Base-by-base conservation (phyloP, 2,888 invertebrate species). In the Hydrotaea cyrtoneurina region DNA sequence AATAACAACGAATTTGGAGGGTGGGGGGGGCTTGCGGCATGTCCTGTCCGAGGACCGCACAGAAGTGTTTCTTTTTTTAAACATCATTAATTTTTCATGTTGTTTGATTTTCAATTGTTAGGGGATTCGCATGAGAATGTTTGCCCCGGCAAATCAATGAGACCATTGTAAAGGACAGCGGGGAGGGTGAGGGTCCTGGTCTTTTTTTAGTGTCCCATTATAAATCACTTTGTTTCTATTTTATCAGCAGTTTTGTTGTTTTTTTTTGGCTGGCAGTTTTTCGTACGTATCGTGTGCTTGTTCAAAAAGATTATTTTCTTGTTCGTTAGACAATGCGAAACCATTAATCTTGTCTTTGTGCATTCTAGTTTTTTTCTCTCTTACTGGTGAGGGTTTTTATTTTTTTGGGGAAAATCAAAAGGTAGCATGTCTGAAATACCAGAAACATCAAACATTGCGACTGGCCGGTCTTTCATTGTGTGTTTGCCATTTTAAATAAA, bases 151-250 rank as follows among this genome's bases (percentile, higher is more conserved):
- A 21, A 55, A 55, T 55, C 55, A 55, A 55, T 55, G 55, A 19
- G 8, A 21, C 21, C 55, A 50, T 55, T 21, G 11, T 17, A 53
- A 19, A 21, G n/a, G 19, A 8, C 17, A 17, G 13, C 5, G 53
- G 3, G n/a, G 53, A 5, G 53, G 8, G 2, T 15, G 59, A 36
- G 10, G 8, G 62, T 5, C 15, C 66, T n/a, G n/a, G 21, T 77
- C 72, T 78, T 81, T 80, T 81, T 26, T 76, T 79, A 39, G 59
- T 82, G 73, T 77, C 73, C 79, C 75, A 82, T 85, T 82, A 85
- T 82, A 85, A 85, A 85, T 85, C 79, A 82, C 85, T 85, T 82
- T 85, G 73, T 79, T 82, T 85, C 77, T 77, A 77, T 77, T 77
- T 71, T 74, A 80, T 83, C 83, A 77, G 53, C 66, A 69, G 43